Conservation (phyloP, 2,797 vertebrate genomes). For the Rhynchonycteris naso region DNA sequence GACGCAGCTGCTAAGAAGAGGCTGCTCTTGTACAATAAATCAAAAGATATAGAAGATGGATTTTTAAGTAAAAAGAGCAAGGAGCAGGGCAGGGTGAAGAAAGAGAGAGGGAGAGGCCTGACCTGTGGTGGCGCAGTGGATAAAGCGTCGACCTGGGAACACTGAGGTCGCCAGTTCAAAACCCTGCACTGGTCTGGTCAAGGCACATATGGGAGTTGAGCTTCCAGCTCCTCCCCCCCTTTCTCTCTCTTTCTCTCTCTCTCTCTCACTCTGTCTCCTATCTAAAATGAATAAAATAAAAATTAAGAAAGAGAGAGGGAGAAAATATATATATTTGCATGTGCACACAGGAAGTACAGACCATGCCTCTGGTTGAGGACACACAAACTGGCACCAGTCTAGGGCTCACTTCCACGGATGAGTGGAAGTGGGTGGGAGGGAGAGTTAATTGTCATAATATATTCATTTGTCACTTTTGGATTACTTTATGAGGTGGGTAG, state of each 20-base stretch:
- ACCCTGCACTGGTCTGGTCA: too few relatives aligned
- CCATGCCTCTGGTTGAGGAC: neutral
- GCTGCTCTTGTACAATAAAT: neutral
- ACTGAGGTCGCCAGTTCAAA: too few relatives aligned
- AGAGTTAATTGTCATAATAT: neutral
- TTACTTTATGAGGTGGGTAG: neutral
- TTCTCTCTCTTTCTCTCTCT: too few relatives aligned
- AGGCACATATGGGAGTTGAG: too few relatives aligned
- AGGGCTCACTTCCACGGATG: neutral
- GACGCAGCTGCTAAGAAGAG: neutral
- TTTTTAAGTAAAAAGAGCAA: neutral
- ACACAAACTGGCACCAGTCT: neutral
- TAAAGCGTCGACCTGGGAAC: too few relatives aligned
- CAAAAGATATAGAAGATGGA: neutral
- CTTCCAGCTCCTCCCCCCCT: too few relatives aligned
- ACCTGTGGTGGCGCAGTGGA: too few relatives aligned
- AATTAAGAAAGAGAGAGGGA: neutral
- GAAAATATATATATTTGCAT: neutral
- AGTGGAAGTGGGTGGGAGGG: neutral
- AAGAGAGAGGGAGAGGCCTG: neutral
- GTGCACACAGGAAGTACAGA: neutral
- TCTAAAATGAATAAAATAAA: too few relatives aligned
- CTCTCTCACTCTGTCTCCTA: too few relatives aligned
- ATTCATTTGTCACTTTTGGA: neutral
- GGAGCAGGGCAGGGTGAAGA: neutral